A percentile compares a stretch with the other conserved stretches of the same genome.
phyloP scores from a whole-genome alignment of 2,113 vertebrate genomes.

The Pelmatolapia mariae region DNA sequence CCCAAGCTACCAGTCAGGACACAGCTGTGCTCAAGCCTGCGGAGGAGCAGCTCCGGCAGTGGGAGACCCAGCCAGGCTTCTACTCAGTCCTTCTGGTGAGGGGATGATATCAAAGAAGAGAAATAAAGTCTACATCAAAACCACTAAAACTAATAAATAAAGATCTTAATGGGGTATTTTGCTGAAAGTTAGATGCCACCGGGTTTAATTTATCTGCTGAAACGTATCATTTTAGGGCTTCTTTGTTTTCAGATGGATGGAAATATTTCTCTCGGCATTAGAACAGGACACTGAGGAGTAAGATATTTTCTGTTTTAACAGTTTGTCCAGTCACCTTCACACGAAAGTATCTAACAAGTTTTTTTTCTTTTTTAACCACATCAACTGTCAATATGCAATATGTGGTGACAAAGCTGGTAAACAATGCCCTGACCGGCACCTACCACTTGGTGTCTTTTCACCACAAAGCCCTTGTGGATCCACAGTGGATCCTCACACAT shows the following conservation, averaged over 20 bases:
- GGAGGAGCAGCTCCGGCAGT: constrained; percentile 92
- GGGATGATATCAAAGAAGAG: neutral
- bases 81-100: constrained; percentile 95
- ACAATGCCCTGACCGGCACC: neutral
- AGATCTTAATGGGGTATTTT: neutral
- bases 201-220: neutral
- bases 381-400: neutral
- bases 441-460: neutral
- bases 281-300: neutral
- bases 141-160: neutral
- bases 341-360: neutral
- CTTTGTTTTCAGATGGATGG: neutral
- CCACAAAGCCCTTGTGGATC: neutral
- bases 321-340: neutral
- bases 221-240: neutral
- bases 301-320: neutral
- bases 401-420: neutral
- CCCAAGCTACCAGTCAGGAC: constrained; percentile 95
- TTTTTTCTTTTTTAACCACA: neutral
- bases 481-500: neutral
- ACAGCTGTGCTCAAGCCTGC: constrained; percentile 91
- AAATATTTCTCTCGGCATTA: neutral
- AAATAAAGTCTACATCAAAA: neutral
- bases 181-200: neutral
- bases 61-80: constrained; percentile 97